Percentiles rank a stretch among this genome's conserved stretches.
These are phyloP conservation scores for Lamproptera curius DNA, from an alignment of 2,888 invertebrate species.

Conservation along the genomic window DNA sequence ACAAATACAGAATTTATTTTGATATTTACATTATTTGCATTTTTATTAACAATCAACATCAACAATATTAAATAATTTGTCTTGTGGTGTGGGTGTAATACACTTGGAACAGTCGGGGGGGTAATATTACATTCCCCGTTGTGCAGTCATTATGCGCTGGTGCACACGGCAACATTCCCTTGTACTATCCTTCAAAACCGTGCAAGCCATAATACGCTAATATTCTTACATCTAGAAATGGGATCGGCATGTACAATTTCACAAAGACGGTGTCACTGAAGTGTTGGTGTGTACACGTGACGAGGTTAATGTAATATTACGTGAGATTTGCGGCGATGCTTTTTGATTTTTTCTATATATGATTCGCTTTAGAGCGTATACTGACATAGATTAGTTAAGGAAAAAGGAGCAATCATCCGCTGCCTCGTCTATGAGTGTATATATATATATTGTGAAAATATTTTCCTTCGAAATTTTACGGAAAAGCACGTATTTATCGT, in stretches of 20 bases:
- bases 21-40: slow-evolving; percentile 87
- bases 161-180: slow-evolving; percentile 33
- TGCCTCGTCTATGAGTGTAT: too few relatives aligned
- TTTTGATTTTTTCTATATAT: slow-evolving; percentile 22
- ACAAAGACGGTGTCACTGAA: slow-evolving; percentile 27
- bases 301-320: slow-evolving; percentile 57
- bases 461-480: too few relatives aligned
- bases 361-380: slow-evolving; percentile 8
- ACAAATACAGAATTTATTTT: slow-evolving; percentile 84
- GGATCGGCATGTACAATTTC: slow-evolving; percentile 22
- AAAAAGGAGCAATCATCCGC: neutral
- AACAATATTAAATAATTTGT: slow-evolving; percentile 84
- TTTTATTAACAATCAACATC: slow-evolving; percentile 89
- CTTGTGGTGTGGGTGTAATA: slow-evolving; percentile 75
- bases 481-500: too few relatives aligned
- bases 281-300: slow-evolving; percentile 33
- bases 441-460: too few relatives aligned
- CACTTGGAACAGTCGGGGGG: slow-evolving; percentile 66
- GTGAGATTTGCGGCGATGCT: slow-evolving; percentile 37
- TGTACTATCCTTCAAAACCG: slow-evolving; percentile 23
- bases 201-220: slow-evolving; percentile 20
- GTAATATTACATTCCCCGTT: slow-evolving; percentile 54
- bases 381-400: slow-evolving; percentile 1
- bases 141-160: slow-evolving; percentile 33
- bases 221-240: slow-evolving; percentile 12